Conservation (phyloP, 2,113 vertebrate species). For the Strix aluco region DNA sequence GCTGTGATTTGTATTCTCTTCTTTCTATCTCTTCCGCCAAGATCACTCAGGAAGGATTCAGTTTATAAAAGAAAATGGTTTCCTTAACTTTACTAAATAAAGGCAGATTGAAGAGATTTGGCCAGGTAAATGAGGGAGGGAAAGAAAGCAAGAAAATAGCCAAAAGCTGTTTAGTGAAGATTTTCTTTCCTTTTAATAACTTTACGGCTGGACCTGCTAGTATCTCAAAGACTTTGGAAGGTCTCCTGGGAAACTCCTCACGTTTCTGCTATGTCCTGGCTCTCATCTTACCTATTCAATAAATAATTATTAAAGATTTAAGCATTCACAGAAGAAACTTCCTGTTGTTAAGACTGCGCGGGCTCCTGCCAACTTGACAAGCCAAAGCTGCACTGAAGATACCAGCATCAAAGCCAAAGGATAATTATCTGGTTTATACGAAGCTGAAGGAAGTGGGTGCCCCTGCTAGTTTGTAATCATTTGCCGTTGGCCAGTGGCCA, state of each 20-base stretch:
- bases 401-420: background rate
- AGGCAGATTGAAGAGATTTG: constrained; percentile 22
- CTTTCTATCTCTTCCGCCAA: background rate
- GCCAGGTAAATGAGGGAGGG: background rate
- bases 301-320: constrained; percentile 19
- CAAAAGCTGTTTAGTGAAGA: background rate
- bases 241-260: background rate
- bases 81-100: constrained; percentile 14
- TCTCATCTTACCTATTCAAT: constrained; percentile 1
- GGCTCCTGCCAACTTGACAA: constrained; percentile 26
- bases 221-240: background rate
- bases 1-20: constrained; percentile 3
- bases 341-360: background rate
- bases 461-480: background rate
- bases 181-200: background rate
- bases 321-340: background rate
- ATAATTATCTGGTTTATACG: background rate
- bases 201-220: background rate
- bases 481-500: background rate
- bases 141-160: background rate
- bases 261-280: background rate
- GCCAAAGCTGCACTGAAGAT: background rate
- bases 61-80: background rate
- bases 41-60: background rate
- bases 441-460: background rate